Percentiles rank a stretch among this genome's conserved stretches.
Evolutionary conservation across 2,888 invertebrate genomes (phyloP).

Genomic region (Folsomia candida): DNA sequence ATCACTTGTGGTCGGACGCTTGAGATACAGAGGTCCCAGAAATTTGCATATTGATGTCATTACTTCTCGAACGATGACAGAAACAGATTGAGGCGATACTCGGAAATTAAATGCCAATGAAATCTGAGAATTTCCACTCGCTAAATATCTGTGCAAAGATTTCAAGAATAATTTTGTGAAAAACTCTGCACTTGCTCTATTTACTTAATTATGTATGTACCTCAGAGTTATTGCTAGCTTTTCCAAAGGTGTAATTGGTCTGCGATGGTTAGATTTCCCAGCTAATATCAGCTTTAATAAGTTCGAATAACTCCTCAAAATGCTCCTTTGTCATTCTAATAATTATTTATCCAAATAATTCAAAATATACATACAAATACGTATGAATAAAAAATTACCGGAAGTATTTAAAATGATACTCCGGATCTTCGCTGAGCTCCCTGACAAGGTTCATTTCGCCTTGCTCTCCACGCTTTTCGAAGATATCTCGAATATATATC

Average conservation of each 20-base stretch:
- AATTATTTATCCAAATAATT: background rate
- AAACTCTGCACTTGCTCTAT: background rate
- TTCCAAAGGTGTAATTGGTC: background rate
- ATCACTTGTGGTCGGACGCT: background rate
- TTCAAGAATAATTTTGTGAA: background rate
- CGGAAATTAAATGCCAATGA: background rate
- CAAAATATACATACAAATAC: no score
- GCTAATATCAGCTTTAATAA: background rate
- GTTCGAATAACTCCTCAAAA: background rate
- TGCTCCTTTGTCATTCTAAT: slow-evolving; percentile 18
- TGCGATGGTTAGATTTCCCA: background rate
- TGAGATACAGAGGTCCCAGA: background rate
- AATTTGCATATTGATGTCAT: slow-evolving; percentile 8
- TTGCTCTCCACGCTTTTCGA: background rate
- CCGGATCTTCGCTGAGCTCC: background rate
- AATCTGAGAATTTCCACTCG: background rate
- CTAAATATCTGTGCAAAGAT: background rate
- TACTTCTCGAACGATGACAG: slow-evolving; percentile 14
- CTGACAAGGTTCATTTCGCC: background rate
- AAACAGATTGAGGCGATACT: slow-evolving; percentile 17
- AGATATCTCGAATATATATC: background rate
- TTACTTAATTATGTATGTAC: background rate
- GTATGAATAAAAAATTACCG: no score
- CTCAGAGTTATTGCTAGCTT: background rate
- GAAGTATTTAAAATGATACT: background rate